Base-by-base conservation (phyloP, 2,113 vertebrate genomes). In the Gulo gulo region DNA sequence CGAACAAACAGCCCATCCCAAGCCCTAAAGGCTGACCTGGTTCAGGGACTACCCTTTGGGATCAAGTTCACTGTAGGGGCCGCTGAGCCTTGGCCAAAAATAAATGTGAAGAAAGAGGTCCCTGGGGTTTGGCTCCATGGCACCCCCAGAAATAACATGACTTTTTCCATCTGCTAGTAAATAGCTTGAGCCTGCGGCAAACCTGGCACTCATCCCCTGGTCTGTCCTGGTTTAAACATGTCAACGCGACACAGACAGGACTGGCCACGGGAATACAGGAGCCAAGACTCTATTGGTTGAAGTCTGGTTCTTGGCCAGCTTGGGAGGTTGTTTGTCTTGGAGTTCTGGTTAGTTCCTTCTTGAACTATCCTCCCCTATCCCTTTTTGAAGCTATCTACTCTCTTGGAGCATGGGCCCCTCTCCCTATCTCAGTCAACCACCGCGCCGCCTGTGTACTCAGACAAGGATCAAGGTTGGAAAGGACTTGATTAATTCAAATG, bases 141-240 rank as follows among this genome's bases (percentile, higher is more conserved):
- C 52, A 96, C 92, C 24, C 7, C 67, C 80, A 92, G 95, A 91
- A 95, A 93, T 74, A 95, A 73, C 20, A 6, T 63, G 52, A 2
- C 9, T 85, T 95, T 95, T 92, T 82, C 24, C 86, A 45, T 82
- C 65, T 73, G 36, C 39, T 79, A 67, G 92, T 95, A 82, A 97
- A 93, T 63, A 91, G 65, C 16, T 13, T 14, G 78, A 91, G 59
- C 20, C 79, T 67, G 39, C 36, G 88, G 76, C 88, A 71, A 76
- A 39, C 42, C 63, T 61, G 76, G 39, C 71, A 42, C 31, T 85
- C 31, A 47, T 39, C 52, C 57, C 42, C 50, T 63, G 57, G 42
- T 52, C 95, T 82, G 6, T 78, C 65, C 31, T 74, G 79, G 87
- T 88, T 88, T 52, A 73, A 82, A 65, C 5, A 24, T 61, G 57